Evolutionary conservation across 1,140 invertebrate genomes (phyloP), one percentile per base, ranked within the genome.

Genomic region (Pissodes strobi): DNA sequence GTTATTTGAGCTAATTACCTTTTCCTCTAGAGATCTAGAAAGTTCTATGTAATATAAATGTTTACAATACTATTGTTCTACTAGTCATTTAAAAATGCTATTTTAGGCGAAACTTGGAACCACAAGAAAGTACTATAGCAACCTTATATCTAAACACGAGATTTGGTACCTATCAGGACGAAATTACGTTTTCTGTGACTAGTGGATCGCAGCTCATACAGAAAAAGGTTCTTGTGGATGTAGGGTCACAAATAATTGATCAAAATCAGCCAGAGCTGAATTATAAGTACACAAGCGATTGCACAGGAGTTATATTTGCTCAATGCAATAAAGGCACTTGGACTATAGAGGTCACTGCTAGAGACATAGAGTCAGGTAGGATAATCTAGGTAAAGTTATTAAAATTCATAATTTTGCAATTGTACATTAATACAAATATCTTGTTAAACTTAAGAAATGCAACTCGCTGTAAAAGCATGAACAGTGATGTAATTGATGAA

Each of bases 221-320:
- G 52, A 84, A 83, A 73, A 76, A 77, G 22, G 74, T 73, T 0
- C 69, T 78, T 8, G 23, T 82, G 13, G 78, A 78, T 27, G 71
- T 82, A 2, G 71, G 73, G 61, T 68, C 37, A 19, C 56, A 57
- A 22, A 45, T 76, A 68, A 39, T 67, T 0, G 80, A 82, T 61
- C 66, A 74, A 34, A 64, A 43, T 19, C 69, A 64, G 10, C 82
- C 82, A 46, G 72, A 64, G 1, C 66, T 83, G 13, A 71, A 75
- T 55, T 80, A 80, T 45, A 74, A 69, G 10, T 84, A 78, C 41
- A 80, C 79, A 38, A 81, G 80, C 60, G 82, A 84, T 64, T 84
- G 83, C 45, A 69, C 69, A 1, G 78, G 78, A 13, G 76, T 79
- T 52, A 55, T 78, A 2, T 72, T 70, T 6, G 70, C 68, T 22